Conservation (phyloP, 1,140 invertebrate genomes). For the Pachyrhynchus sulphureomaculatus region DNA sequence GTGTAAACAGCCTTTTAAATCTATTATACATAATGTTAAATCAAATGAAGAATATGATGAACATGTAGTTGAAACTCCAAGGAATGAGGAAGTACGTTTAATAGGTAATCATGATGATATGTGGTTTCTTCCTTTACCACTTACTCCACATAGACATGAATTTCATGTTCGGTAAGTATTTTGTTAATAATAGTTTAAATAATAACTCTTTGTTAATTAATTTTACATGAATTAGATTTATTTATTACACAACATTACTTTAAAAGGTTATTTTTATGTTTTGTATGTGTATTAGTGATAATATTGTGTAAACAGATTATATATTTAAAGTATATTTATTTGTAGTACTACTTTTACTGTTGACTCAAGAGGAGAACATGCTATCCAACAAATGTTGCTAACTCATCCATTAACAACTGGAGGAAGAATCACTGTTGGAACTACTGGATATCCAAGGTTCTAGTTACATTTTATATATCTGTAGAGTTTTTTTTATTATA, state of each 20-base stretch:
- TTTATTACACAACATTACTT: too few relatives aligned
- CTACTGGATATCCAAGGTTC: constrained; percentile 34
- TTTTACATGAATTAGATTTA: not conserved
- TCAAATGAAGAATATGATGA: constrained; percentile 86
- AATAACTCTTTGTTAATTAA: not conserved
- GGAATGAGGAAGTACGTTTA: constrained; percentile 26
- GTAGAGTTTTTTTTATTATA: not conserved
- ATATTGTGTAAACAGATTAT: too few relatives aligned
- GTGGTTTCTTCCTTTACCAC: constrained; percentile 38
- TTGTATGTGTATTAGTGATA: too few relatives aligned
- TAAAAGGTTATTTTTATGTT: too few relatives aligned
- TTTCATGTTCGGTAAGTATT: constrained; percentile 49
- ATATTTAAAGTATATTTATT: too few relatives aligned
- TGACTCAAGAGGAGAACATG: constrained; percentile 56
- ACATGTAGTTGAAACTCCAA: constrained; percentile 55
- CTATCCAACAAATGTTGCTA: constrained; percentile 57
- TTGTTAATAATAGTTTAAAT: not conserved
- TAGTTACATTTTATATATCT: not conserved
- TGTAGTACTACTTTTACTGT: constrained; percentile 61
- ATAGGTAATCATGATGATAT: constrained; percentile 35
- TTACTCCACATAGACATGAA: constrained; percentile 40
- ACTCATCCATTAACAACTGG: constrained; percentile 53
- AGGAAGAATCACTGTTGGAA: constrained; percentile 32
- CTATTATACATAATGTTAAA: constrained; percentile 89
- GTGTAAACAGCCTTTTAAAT: constrained; percentile 88